Percentiles rank a stretch among this genome's conserved stretches.
Evolutionary conservation across 2,888 invertebrate species (phyloP).

Genomic region (Ophion costatus): DNA sequence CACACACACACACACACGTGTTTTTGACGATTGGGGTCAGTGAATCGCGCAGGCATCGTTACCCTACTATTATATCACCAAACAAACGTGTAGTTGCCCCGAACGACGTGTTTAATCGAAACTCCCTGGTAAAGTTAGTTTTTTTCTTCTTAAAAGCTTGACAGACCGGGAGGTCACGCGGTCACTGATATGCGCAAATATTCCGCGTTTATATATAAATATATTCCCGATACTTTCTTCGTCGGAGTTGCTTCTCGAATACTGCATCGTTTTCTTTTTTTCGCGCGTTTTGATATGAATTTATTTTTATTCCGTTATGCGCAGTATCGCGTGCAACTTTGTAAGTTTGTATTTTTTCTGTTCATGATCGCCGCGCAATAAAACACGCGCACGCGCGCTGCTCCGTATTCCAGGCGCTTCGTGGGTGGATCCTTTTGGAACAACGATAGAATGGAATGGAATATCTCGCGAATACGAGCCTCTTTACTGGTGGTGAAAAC

Average conservation of each 20-base stretch:
- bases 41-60: background rate
- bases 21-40: conserved; percentile 23
- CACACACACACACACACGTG: no score
- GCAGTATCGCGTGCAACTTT: background rate
- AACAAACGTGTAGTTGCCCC: conserved; percentile 72
- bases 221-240: background rate
- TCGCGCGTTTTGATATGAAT: background rate
- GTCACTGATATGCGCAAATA: background rate
- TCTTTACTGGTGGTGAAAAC: background rate
- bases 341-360: background rate
- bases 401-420: background rate
- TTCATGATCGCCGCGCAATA: background rate
- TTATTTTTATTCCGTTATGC: background rate
- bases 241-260: background rate
- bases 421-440: background rate
- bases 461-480: background rate
- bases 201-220: background rate
- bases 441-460: background rate
- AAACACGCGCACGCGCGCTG: background rate
- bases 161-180: background rate
- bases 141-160: conserved; percentile 27
- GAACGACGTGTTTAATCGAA: conserved; percentile 78
- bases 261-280: background rate
- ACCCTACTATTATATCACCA: conserved; percentile 41
- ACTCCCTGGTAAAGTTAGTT: conserved; percentile 33